phyloP scores from a whole-genome alignment of 2,888 invertebrate species.

The Trissoscelio sp. region DNA sequence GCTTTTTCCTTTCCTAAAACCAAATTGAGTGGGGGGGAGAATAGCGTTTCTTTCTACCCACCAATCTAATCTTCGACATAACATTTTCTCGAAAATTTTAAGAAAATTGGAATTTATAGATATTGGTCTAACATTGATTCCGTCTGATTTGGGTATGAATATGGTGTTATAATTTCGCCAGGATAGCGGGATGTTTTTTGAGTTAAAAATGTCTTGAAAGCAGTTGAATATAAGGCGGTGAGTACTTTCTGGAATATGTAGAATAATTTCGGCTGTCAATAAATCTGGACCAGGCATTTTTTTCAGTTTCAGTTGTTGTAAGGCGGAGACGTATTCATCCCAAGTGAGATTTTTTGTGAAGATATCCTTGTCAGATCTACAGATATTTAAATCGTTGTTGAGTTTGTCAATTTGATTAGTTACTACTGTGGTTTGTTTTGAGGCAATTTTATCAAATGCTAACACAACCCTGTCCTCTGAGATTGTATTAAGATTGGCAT shows the following conservation, averaged over 20 bases:
- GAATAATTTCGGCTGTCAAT: neutral
- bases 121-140: neutral
- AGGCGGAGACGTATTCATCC: neutral
- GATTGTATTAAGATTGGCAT: no score
- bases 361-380: no score
- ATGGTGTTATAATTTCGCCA: neutral
- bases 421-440: no score
- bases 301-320: neutral
- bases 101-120: constrained; percentile 2
- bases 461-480: no score
- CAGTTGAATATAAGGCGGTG: neutral
- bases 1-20: constrained; percentile 15
- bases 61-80: constrained; percentile 40
- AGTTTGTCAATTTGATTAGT: no score
- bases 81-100: constrained; percentile 42
- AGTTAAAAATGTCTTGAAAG: neutral
- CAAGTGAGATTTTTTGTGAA: no score
- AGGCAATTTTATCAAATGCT: no score
- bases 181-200: neutral
- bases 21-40: constrained; percentile 9
- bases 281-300: constrained; percentile 5
- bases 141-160: constrained; percentile 12
- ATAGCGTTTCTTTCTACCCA: constrained; percentile 14
- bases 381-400: no score
- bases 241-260: neutral